Evolutionary conservation across 1,140 invertebrate species (phyloP).

Genomic region (Frieseomelitta varia): DNA sequence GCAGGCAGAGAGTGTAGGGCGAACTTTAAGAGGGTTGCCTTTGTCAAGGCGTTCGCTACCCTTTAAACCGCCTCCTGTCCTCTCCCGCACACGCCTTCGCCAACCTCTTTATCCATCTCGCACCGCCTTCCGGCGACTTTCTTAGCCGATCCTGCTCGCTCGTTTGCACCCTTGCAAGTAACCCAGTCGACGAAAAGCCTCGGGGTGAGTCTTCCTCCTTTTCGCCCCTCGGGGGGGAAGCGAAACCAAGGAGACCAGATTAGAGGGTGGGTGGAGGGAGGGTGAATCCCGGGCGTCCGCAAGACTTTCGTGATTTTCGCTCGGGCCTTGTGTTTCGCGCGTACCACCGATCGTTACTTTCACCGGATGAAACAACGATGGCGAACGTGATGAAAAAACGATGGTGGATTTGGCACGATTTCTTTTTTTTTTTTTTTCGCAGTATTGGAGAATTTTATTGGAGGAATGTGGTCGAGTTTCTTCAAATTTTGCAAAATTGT

Average conservation of each 20-base stretch:
- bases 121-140: conserved; percentile 55
- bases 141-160: conserved; percentile 47
- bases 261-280: conserved; percentile 65
- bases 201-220: conserved; percentile 14
- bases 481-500: no score
- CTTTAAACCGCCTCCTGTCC: conserved; percentile 78
- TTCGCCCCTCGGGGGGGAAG: conserved; percentile 65
- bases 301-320: conserved; percentile 72
- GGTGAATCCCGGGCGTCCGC: conserved; percentile 65
- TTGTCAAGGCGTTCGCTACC: conserved; percentile 80
- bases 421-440: no score
- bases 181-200: conserved; percentile 15
- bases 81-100: conserved; percentile 44
- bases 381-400: conserved; percentile 64
- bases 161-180: conserved; percentile 60
- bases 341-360: conserved; percentile 29
- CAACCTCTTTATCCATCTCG: conserved; percentile 47
- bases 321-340: conserved; percentile 63
- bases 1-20: conserved; percentile 75
- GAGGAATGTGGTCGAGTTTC: no score
- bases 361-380: conserved; percentile 63
- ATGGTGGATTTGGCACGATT: conserved; percentile 34
- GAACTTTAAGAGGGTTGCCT: conserved; percentile 81
- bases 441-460: no score
- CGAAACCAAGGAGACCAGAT: conserved; percentile 82